These are phyloP conservation scores for Noctuana brunneofusca DNA, from an alignment of 2,888 invertebrate species.

Conservation along the genomic window DNA sequence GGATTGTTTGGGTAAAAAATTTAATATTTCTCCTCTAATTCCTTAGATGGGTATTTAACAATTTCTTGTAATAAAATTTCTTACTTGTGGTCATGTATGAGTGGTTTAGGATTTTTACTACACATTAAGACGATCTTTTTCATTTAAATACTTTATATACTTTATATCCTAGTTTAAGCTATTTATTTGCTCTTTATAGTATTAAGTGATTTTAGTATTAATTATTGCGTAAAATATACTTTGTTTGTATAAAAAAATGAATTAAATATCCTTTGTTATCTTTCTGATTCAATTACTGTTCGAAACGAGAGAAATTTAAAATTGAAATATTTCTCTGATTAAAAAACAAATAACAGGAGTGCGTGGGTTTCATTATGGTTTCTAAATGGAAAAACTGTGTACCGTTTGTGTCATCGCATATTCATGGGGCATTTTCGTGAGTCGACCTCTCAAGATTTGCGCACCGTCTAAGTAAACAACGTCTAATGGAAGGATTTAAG, in stretches of 20 bases:
- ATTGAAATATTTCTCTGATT: slow-evolving; percentile 60
- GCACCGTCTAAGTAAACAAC: slow-evolving; percentile 77
- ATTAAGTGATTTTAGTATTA: no score
- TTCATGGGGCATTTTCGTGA: slow-evolving; percentile 81
- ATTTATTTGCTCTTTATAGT: no score
- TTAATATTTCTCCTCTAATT: no score
- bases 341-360: slow-evolving; percentile 70
- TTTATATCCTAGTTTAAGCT: no score
- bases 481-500: slow-evolving; percentile 77
- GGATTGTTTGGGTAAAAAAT: no score
- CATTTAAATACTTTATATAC: no score
- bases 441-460: slow-evolving; percentile 80
- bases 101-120: no score
- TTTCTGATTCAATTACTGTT: slow-evolving; percentile 16
- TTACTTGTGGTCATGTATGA: no score
- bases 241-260: neutral
- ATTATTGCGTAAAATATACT: no score
- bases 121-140: no score
- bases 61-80: no score
- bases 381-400: slow-evolving; percentile 82
- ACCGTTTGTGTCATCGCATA: slow-evolving; percentile 82
- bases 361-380: slow-evolving; percentile 77
- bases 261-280: slow-evolving; percentile 11
- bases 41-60: no score
- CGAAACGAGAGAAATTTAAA: slow-evolving; percentile 32